These are phyloP conservation scores for Scrobipalpa atriplicella DNA, from an alignment of 2,888 invertebrate species.

Conservation along the genomic window DNA sequence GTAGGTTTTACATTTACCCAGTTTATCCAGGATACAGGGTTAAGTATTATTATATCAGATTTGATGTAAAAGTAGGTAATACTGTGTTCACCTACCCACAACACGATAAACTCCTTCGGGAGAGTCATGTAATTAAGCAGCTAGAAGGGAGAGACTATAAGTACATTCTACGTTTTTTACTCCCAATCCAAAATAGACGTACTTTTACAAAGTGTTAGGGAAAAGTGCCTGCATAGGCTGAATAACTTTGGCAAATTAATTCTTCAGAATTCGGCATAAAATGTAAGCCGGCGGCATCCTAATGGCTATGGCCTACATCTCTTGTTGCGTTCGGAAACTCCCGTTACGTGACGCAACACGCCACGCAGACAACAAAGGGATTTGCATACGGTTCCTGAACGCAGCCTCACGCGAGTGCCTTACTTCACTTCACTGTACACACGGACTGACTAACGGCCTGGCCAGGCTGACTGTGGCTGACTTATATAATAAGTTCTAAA, in stretches of 20 bases:
- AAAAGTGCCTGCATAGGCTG: too few relatives aligned
- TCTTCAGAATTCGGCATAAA: neutral
- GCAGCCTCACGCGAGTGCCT: slow-evolving; percentile 63
- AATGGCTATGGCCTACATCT: neutral
- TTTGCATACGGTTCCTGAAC: slow-evolving; percentile 74
- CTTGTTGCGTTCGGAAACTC: slow-evolving; percentile 10
- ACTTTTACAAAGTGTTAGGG: too few relatives aligned
- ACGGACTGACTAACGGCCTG: slow-evolving; percentile 6
- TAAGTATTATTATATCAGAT: too few relatives aligned
- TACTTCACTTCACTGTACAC: slow-evolving; percentile 36
- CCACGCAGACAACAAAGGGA: slow-evolving; percentile 72
- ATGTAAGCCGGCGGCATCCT: neutral
- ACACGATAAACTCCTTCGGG: too few relatives aligned
- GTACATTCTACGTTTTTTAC: too few relatives aligned
- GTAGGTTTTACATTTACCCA: too few relatives aligned
- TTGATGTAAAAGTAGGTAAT: too few relatives aligned
- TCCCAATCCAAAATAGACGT: too few relatives aligned
- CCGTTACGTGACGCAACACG: slow-evolving; percentile 59
- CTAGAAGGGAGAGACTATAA: too few relatives aligned
- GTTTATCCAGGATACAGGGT: too few relatives aligned
- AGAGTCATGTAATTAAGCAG: too few relatives aligned
- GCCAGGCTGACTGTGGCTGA: neutral
- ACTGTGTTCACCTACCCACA: too few relatives aligned
- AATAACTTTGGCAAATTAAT: neutral
- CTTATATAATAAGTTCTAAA: neutral